Evolutionary conservation across 1,140 invertebrate species (phyloP).

Genomic region (Drosophila albomicans): DNA sequence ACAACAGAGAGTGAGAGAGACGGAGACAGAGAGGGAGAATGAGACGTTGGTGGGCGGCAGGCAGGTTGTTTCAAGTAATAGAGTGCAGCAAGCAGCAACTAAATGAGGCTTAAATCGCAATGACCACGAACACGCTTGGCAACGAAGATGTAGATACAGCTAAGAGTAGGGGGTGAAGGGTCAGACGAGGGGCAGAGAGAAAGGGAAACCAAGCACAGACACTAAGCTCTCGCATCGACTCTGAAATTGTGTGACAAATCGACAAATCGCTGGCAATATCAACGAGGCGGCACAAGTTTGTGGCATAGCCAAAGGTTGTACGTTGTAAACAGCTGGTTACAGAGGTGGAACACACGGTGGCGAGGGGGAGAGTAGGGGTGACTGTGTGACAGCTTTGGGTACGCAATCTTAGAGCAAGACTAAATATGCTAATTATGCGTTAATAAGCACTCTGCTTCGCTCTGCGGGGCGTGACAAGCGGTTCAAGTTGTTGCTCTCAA

Average conservation of each 20-base stretch:
- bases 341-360: background rate
- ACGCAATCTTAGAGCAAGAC: constrained; percentile 65
- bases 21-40: constrained; percentile 3
- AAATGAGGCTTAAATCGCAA: constrained; percentile 71
- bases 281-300: constrained; percentile 45
- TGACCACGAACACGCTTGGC: constrained; percentile 41
- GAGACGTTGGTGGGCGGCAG: constrained; percentile 9
- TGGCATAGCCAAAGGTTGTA: constrained; percentile 8
- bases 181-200: background rate
- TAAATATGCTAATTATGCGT: constrained; percentile 83
- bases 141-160: constrained; percentile 19
- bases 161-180: constrained; percentile 4
- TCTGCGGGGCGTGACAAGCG: constrained; percentile 45
- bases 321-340: background rate
- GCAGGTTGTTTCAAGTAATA: constrained; percentile 61
- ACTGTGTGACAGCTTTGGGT: constrained; percentile 31
- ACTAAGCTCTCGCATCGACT: constrained; percentile 25
- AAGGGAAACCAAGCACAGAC: background rate
- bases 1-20: constrained; percentile 9
- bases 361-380: no score
- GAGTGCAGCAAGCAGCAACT: constrained; percentile 62
- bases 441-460: constrained; percentile 69
- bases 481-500: constrained; percentile 32
- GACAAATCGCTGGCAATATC: constrained; percentile 53
- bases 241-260: constrained; percentile 65